Conservation (phyloP, 2,113 vertebrate genomes). For the Nestor notabilis region DNA sequence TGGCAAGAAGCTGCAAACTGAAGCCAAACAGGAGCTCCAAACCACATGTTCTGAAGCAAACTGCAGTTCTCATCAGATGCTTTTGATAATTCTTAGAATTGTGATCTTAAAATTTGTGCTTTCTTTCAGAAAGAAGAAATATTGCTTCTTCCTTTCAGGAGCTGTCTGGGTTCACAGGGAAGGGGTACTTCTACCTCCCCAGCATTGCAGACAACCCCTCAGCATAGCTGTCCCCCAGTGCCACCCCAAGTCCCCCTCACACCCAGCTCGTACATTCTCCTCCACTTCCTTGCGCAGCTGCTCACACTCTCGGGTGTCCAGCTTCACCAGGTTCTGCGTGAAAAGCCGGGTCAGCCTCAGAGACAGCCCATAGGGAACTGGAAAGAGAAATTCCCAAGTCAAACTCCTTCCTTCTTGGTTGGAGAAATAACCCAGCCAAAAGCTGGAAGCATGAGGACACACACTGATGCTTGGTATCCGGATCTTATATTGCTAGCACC, state of each 20-base stretch:
- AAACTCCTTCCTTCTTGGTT: background rate
- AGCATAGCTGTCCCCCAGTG: background rate
- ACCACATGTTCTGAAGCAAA: background rate
- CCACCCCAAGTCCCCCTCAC: background rate
- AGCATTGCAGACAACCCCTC: background rate
- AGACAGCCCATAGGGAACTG: slow-evolving; percentile 89
- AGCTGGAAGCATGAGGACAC: background rate
- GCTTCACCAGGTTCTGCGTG: slow-evolving; percentile 83
- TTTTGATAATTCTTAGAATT: background rate
- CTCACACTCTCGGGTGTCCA: slow-evolving; percentile 81
- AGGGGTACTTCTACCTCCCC: background rate
- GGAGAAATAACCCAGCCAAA: background rate
- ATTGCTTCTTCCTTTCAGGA: background rate
- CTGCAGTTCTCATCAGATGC: background rate
- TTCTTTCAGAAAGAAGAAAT: background rate
- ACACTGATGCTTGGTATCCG: accelerated
- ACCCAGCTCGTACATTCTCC: slow-evolving; percentile 82
- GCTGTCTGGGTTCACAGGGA: background rate
- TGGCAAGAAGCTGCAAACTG: background rate
- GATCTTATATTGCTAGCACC: background rate
- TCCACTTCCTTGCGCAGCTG: slow-evolving; percentile 88
- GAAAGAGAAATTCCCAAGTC: background rate
- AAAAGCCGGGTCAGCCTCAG: slow-evolving; percentile 86
- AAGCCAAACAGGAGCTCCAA: background rate
- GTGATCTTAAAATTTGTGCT: background rate